Base-by-base conservation (phyloP, 2,113 vertebrate genomes). In the Ictalurus furcatus region DNA sequence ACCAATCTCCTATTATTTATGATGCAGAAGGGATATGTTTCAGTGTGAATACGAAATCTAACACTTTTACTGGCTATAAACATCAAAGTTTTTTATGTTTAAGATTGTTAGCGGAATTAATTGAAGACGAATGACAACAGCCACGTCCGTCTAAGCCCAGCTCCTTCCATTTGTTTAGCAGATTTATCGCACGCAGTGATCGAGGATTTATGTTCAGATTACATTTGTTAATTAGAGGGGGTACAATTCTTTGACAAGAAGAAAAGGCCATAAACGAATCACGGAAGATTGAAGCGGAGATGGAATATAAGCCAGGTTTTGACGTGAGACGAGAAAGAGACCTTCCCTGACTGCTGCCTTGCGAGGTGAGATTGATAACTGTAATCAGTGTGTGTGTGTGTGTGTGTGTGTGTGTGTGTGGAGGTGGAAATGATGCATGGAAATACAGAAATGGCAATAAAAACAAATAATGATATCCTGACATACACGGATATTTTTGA, bases 321-420 rank as follows among this genome's bases (percentile, higher is more conserved):
- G 85, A 58, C 14, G 34, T 40, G 54, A 86, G 71, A n/a, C 19
- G 37, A 74, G 17, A 74, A 16, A 52, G 48, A 85, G 67, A 58
- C n/a, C 21, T 86, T 12, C n/a, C 48, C 54, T 48, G 73, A 56
- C 8, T 61, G 74, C 59, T 80, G 74, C 74, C 37, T 25, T 80
- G n/a, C 9, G 54, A 59, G 85, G 76, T 54, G 86, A 81, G 76
- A 87, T 81, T 87, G 81, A 87, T 87, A 56, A n/a, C 59, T 34
- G 61, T 80, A 67, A 34, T 81, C 44, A 28, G 61, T n/a, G 54
- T 80, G 56, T 58, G 85, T 25, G 19, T 79, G 76, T 59, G 85
- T 37, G 19, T 37, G 71, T 23, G 58, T 25, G 25, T 78, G 74
- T 80, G 61, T n/a, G 54, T 80, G 56, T 58, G 85, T 25, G 19